Conservation (phyloP, 2,888 invertebrate genomes). For the Mythimna pallens region DNA sequence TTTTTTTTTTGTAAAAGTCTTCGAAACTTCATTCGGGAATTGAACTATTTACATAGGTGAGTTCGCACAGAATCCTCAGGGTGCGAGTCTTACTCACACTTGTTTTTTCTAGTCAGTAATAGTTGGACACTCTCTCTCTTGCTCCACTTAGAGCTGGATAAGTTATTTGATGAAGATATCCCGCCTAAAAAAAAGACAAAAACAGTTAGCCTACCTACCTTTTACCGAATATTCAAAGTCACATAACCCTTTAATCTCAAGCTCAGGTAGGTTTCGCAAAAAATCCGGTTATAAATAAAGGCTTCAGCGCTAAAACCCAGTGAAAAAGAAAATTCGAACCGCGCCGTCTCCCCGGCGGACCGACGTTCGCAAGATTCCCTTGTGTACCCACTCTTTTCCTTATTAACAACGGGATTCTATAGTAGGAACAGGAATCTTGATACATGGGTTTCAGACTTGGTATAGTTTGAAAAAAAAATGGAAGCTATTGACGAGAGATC, state of each 20-base stretch:
- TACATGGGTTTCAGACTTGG: constrained; percentile 56
- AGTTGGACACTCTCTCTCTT: too few relatives aligned
- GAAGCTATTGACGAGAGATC: background rate
- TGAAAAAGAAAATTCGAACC: constrained; percentile 79
- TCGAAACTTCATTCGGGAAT: too few relatives aligned
- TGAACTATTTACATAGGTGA: too few relatives aligned
- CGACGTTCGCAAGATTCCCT: constrained; percentile 73
- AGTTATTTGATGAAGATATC: too few relatives aligned
- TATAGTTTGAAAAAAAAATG: background rate
- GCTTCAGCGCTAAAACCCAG: constrained; percentile 67
- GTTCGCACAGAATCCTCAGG: too few relatives aligned
- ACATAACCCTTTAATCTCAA: constrained; percentile 29
- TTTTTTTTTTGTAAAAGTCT: too few relatives aligned
- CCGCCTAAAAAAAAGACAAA: too few relatives aligned
- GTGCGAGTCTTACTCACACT: too few relatives aligned
- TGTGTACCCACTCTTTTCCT: constrained; percentile 77
- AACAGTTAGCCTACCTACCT: background rate
- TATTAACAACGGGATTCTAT: constrained; percentile 78
- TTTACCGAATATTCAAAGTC: constrained; percentile 29
- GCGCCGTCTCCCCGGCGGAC: constrained; percentile 54
- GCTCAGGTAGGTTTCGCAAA: constrained; percentile 43
- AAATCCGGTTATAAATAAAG: constrained; percentile 65
- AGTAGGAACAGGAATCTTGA: constrained; percentile 64
- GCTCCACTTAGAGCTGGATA: too few relatives aligned
- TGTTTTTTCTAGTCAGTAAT: too few relatives aligned